Base-by-base conservation (phyloP, 2,888 invertebrate genomes). In the Cyclophora albipunctata region DNA sequence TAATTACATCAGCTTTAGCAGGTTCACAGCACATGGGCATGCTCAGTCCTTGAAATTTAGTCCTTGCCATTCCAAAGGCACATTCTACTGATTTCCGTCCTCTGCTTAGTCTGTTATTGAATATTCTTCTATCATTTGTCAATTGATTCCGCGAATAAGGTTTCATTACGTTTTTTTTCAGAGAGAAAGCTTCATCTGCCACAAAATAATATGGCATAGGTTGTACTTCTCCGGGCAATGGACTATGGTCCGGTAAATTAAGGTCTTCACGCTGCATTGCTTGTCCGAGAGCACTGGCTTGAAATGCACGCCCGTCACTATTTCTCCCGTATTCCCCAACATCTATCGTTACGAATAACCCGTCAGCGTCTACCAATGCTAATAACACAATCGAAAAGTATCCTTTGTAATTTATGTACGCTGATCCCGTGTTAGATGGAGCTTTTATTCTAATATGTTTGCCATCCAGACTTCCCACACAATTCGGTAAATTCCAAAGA, bases 351-450 rank as follows among this genome's bases (percentile, higher is more conserved):
- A 34, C 47, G 48, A 56, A 54, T 7, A 40, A 55, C 33, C 49
- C 46, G 3, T 33, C 46, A 41, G 55, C 54, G 43, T 60, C 60
- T 44, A 49, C 54, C 48, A 56, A 52, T n/a, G 56, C 61, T 5
- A 61, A 45, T 40, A 61, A 40, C 47, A 61, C 57, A 7, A 57
- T 54, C 6, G 53, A 58, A 55, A 55, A 57, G 37, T 48, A 48
- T 40, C 48, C 42, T 49, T 53, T 57, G 49, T 59, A 59, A 49
- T 59, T 57, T 49, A 35, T 55, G 54, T 52, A 54, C 47, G 52
- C 57, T 48, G 58, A 57, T 34, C 59, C 59, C 42, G 53, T 52
- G 52, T 60, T 55, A 45, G 51, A 43, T 45, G 53, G 54, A 5
- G 49, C 49, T 43, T 35, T 48, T 5, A 58, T 47, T 42, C 33